phyloP scores from a whole-genome alignment of 2,888 invertebrate species.

The Drosophila tripunctata region DNA sequence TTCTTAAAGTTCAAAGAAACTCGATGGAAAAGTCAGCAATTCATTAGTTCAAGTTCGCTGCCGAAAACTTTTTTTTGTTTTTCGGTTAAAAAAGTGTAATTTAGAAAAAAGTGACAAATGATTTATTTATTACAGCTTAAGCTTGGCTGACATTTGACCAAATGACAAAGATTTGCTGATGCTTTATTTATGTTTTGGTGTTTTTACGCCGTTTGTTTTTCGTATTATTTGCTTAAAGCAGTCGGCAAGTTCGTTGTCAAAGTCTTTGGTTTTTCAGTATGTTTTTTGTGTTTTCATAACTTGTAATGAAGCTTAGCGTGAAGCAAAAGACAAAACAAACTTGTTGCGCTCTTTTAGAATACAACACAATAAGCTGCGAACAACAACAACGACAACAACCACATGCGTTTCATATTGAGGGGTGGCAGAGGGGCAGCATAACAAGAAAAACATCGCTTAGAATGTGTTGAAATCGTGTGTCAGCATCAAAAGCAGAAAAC shows the following conservation, averaged over 20 bases:
- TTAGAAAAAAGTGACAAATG: constrained; percentile 55
- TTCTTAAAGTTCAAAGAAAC: background rate
- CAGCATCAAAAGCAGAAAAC: constrained; percentile 58
- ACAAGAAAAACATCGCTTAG: constrained; percentile 45
- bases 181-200: constrained; percentile 30
- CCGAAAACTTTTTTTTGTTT: constrained; percentile 43
- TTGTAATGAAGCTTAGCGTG: constrained; percentile 41
- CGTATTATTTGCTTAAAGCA: constrained; percentile 12
- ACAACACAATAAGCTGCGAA: constrained; percentile 30
- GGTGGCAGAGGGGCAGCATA: constrained; percentile 6
- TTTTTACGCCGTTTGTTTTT: constrained; percentile 20
- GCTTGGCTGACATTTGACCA: constrained; percentile 66
- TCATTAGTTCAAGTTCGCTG: constrained; percentile 74
- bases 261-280: constrained; percentile 59
- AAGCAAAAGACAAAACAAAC: constrained; percentile 37
- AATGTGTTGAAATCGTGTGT: constrained; percentile 71
- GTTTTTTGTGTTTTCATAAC: constrained; percentile 41
- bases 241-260: constrained; percentile 75
- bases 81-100: constrained; percentile 11
- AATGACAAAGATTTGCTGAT: constrained; percentile 44
- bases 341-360: constrained; percentile 49
- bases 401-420: constrained; percentile 16
- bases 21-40: constrained; percentile 4
- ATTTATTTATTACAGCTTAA: constrained; percentile 63
- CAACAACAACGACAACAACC: constrained; percentile 20